Evolutionary conservation across 2,888 invertebrate species (phyloP).

Genomic region (Mesorhabditis sp.): DNA sequence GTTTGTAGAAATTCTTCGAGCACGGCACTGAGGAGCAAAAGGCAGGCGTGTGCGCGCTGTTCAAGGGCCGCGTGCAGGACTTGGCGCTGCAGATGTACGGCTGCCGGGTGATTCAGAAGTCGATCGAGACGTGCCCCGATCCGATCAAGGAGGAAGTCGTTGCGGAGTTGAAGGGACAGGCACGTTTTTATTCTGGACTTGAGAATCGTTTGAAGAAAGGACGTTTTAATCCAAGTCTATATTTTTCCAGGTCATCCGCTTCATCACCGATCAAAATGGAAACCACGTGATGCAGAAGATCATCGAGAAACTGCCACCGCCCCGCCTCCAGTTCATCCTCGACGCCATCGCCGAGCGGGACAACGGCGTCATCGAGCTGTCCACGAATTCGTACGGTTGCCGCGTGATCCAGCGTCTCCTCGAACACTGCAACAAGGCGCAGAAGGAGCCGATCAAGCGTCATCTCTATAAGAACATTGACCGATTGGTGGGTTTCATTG

Average conservation of each 20-base stretch:
- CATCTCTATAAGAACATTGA: conserved; percentile 89
- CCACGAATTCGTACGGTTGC: conserved; percentile 97
- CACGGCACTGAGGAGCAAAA: conserved; percentile 96
- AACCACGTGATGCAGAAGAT: conserved; percentile 95
- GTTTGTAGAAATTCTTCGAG: conserved; percentile 86
- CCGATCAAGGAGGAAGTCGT: conserved; percentile 79
- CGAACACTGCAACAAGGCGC: conserved; percentile 91
- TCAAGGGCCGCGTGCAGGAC: conserved; percentile 73
- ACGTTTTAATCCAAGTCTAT: not conserved
- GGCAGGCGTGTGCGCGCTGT: conserved; percentile 69
- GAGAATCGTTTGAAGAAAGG: not conserved
- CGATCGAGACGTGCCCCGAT: conserved; percentile 70
- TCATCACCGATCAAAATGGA: conserved; percentile 99
- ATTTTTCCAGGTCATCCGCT: conserved; percentile 69
- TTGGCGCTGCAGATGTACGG: conserved; percentile 86
- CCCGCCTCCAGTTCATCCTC: conserved; percentile 86
- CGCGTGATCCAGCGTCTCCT: conserved; percentile 96
- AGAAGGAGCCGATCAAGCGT: conserved; percentile 79
- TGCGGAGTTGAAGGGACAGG: conserved; percentile 88
- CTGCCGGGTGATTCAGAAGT: conserved; percentile 97
- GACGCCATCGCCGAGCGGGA: conserved; percentile 64
- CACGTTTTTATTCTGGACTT: conserved; percentile 4
- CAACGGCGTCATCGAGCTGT: conserved; percentile 60
- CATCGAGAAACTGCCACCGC: conserved; percentile 95
- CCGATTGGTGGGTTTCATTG: conserved; percentile 11